These are phyloP conservation scores for Zaprionus tsacasi DNA, from an alignment of 1,140 invertebrate genomes.

Conservation along the genomic window DNA sequence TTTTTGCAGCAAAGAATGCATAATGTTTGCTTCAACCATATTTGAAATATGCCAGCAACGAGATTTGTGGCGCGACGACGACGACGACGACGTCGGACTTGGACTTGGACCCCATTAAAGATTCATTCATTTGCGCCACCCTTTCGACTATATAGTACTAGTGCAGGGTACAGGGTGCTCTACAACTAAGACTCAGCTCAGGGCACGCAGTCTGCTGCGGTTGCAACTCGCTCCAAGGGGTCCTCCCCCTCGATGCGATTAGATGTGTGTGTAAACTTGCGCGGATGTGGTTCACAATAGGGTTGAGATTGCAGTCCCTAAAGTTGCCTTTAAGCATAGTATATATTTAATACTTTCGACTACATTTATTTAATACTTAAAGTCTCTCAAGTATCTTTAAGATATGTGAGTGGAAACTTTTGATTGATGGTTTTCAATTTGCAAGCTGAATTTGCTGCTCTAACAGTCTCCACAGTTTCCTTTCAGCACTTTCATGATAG, in stretches of 20 bases:
- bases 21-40: slow-evolving; percentile 65
- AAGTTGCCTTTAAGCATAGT: slow-evolving; percentile 12
- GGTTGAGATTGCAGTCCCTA: slow-evolving; percentile 13
- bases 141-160: slow-evolving; percentile 26
- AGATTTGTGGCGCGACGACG: slow-evolving; percentile 69
- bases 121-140: slow-evolving; percentile 72
- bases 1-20: slow-evolving; percentile 81
- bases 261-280: slow-evolving; percentile 32
- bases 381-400: background rate
- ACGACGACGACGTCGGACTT: too few species aligned
- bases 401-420: slow-evolving; percentile 31
- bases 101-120: slow-evolving; percentile 69
- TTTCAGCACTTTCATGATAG: slow-evolving; percentile 36
- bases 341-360: background rate
- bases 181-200: background rate
- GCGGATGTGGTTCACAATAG: slow-evolving; percentile 33
- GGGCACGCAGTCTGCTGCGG: slow-evolving; percentile 39
- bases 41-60: slow-evolving; percentile 62
- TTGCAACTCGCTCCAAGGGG: slow-evolving; percentile 25
- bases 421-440: slow-evolving; percentile 77
- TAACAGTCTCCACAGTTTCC: slow-evolving; percentile 25
- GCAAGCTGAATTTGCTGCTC: slow-evolving; percentile 33
- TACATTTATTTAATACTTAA: slow-evolving; percentile 12
- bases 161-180: too few species aligned
- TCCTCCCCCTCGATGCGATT: slow-evolving; percentile 20